Base-by-base conservation (phyloP, 1,140 invertebrate genomes). In the Drosophila lacertosa region DNA sequence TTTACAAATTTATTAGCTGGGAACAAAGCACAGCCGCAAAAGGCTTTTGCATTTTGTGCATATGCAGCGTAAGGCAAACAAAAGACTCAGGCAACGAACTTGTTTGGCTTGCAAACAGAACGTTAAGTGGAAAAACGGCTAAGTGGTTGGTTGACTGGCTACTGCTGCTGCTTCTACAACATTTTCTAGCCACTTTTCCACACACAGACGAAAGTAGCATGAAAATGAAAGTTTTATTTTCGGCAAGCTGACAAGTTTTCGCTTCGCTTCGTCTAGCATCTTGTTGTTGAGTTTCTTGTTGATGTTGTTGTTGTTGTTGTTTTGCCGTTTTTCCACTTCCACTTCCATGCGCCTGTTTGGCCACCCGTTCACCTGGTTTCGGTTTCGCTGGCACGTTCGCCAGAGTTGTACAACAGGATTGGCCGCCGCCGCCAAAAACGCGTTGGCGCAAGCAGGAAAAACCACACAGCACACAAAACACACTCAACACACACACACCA, bases 51-150 rank as follows among this genome's bases (percentile, higher is more conserved):
- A 20, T 53, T 22, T 62, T 39, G 40, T 47, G 66, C 71, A 70
- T 69, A 64, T 72, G 45, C 75, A 60, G 50, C 32, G 39, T 29
- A 15, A 35, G 45, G 7, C 5, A 86, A 79, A 89, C 81, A 89
- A 89, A 89, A 89, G 86, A 89, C 86, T 89, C 70, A 63, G 57
- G 86, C 81, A 89, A 79, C 86, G 70, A 89, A 89, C 86, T 86
- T 58, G 74, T 42, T 60, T 40, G 35, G 53, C 57, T 44, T 40
- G 9, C 29, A 42, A 54, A 68, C 29, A 64, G 82, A 82, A 79
- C 77, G 50, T 57, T 51, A 54, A 62, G 42, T 33, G 60, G 29
- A 59, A 13, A 57, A 65, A 40, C 22, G 35, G n/a, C 10, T 20
- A 42, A 22, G 18, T 42, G 16, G 10, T 11, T 42, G 16, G 10